A percentile compares a stretch with the other conserved stretches of the same genome.
phyloP scores from a whole-genome alignment of 1,140 invertebrate genomes.

The Triops cancriformis region DNA sequence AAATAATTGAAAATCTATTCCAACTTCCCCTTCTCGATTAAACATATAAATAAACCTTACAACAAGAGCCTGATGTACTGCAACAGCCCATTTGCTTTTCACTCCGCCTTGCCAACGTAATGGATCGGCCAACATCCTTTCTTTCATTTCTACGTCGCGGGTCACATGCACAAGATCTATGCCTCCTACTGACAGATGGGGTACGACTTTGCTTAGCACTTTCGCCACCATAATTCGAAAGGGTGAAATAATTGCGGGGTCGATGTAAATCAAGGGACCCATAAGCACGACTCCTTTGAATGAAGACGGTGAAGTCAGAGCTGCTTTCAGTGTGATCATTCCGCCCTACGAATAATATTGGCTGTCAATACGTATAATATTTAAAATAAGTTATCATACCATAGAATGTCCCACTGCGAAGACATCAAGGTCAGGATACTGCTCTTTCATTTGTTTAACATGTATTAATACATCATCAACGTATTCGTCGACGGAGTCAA shows the following conservation, averaged over 20 bases:
- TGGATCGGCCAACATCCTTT: constrained; percentile 26
- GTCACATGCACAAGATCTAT: constrained; percentile 25
- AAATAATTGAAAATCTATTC: background rate
- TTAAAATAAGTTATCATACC: constrained; percentile 34
- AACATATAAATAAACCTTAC: constrained; percentile 19
- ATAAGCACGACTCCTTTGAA: constrained; percentile 29
- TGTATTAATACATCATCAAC: constrained; percentile 39
- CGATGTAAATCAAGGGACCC: constrained; percentile 29
- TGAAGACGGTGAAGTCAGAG: constrained; percentile 22
- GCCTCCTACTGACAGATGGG: constrained; percentile 26
- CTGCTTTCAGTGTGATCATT: constrained; percentile 28
- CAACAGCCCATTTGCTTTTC: constrained; percentile 24
- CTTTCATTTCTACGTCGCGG: constrained; percentile 26
- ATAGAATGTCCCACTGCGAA: constrained; percentile 43
- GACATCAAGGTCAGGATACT: constrained; percentile 35
- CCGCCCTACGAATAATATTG: constrained; percentile 27
- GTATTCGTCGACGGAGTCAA: constrained; percentile 37
- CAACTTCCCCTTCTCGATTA: background rate
- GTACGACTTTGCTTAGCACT: constrained; percentile 21
- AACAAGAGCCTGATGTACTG: constrained; percentile 18
- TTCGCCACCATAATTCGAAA: constrained; percentile 18
- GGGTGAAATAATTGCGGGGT: constrained; percentile 24
- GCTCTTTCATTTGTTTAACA: constrained; percentile 35
- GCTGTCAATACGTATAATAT: no score
- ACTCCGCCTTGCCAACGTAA: constrained; percentile 28